These are phyloP conservation scores for Celastrina argiolus DNA, from an alignment of 2,888 invertebrate species.

Conservation along the genomic window DNA sequence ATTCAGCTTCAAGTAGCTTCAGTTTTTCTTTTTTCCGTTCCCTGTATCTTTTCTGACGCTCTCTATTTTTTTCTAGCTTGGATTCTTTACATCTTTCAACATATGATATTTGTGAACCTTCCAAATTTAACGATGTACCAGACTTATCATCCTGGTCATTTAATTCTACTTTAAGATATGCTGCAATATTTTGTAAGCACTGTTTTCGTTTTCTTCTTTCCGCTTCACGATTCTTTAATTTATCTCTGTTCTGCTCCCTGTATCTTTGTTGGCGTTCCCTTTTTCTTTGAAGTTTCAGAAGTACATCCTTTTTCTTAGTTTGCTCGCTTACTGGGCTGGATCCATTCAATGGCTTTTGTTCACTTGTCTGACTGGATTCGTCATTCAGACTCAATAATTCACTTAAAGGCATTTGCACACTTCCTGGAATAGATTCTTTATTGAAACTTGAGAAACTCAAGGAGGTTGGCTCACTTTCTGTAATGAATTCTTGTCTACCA, in stretches of 20 bases:
- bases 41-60: conserved; percentile 21
- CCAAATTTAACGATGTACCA: neutral
- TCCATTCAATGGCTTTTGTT: neutral
- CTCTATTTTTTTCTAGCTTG: conserved; percentile 14
- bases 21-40: neutral
- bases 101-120: neutral
- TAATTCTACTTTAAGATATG: conserved; percentile 34
- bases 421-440: neutral
- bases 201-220: conserved; percentile 36
- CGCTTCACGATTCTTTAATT: conserved; percentile 36
- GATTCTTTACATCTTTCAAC: neutral
- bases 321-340: neutral
- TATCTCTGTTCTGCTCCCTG: conserved; percentile 38
- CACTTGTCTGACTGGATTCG: neutral
- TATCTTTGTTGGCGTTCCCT: conserved; percentile 37
- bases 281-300: conserved; percentile 30
- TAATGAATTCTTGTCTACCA: neutral
- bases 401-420: neutral
- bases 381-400: neutral
- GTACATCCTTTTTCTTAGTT: neutral
- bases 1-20: neutral
- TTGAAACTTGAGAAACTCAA: neutral
- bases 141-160: conserved; percentile 30
- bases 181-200: conserved; percentile 33
- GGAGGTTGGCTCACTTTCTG: neutral